A percentile compares a stretch with the other conserved stretches of the same genome.
phyloP scores from a whole-genome alignment of 2,797 vertebrate species.

The Tinamus major region DNA sequence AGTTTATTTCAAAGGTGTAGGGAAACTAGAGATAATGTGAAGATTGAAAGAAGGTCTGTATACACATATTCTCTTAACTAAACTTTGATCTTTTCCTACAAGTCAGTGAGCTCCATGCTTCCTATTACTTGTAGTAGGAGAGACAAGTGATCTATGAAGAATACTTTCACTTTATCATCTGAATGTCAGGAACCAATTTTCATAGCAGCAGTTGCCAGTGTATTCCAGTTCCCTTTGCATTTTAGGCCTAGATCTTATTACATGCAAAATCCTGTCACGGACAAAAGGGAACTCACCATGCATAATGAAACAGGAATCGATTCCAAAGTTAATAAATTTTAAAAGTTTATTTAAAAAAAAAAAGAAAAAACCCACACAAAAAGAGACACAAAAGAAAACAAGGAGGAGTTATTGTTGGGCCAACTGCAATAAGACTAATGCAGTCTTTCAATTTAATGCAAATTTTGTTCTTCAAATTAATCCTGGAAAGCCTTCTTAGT shows the following conservation, averaged over 20 bases:
- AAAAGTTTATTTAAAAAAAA: neutral
- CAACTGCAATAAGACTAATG: neutral
- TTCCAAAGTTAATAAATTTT: neutral
- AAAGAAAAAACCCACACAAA: neutral
- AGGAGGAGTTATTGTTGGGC: neutral
- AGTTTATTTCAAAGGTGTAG: neutral
- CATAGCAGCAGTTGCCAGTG: neutral
- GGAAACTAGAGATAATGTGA: neutral
- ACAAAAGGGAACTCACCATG: neutral
- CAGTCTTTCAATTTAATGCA: neutral
- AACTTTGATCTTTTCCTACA: neutral
- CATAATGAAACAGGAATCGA: neutral
- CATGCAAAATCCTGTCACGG: neutral
- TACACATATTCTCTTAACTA: neutral
- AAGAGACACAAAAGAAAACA: no score
- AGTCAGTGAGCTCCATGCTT: rapidly evolving
- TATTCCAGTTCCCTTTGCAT: neutral
- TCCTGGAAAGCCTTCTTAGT: neutral
- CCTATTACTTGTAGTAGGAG: neutral
- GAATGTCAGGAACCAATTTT: neutral
- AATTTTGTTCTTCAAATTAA: neutral
- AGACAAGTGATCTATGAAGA: neutral
- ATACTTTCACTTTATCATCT: neutral
- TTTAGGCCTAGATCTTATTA: neutral
- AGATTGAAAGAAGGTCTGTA: neutral